Evolutionary conservation across 2,888 invertebrate genomes (phyloP), one percentile per base, ranked within the genome.

Genomic region (Limenitis arthemis): DNA sequence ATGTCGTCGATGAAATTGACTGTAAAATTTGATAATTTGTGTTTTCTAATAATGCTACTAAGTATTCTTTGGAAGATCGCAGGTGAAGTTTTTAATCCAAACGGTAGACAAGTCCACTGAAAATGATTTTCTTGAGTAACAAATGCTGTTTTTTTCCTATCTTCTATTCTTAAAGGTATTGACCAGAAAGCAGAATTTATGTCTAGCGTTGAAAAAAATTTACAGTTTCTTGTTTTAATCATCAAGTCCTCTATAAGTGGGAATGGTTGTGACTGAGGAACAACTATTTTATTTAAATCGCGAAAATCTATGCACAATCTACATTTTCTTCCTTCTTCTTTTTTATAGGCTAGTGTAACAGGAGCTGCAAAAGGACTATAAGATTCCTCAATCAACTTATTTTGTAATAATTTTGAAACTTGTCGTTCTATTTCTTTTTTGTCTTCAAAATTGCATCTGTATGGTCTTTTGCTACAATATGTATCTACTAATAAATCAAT

Each of bases 111-210:
- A 0, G 68, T 68, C 64, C 68, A 65, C 55, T 67, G 53, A n/a
- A n/a, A n/a, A n/a, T n/a, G n/a, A n/a, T n/a, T n/a, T n/a, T n/a
- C n/a, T n/a, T n/a, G n/a, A n/a, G 9, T 43, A 51, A 11, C 62
- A 64, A 70, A 70, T 32, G 44, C 70, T 3, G 68, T 70, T 55
- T 73, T 74, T 1, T 64, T n/a, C 58, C 62, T 68, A 44, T 73
- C 71, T 62, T 67, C 51, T 29, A 69, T 59, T 58, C 53, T 48
- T 39, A 74, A 47, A 6, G 73, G 72, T 29, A 73, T 73, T 5
- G 70, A 69, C 73, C 75, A 75, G 57, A 77, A 75, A 29, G 72
- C 72, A 12, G 70, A 73, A 53, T 74, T 75, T 55, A 73, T 64
- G 50, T 73, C 72, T 1, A 73, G 41, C 30, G 64, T 67, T 29